Evolutionary conservation across 1,140 invertebrate genomes (phyloP), one percentile per base, ranked within the genome.

Genomic region (Dermatophagoides farinae): DNA sequence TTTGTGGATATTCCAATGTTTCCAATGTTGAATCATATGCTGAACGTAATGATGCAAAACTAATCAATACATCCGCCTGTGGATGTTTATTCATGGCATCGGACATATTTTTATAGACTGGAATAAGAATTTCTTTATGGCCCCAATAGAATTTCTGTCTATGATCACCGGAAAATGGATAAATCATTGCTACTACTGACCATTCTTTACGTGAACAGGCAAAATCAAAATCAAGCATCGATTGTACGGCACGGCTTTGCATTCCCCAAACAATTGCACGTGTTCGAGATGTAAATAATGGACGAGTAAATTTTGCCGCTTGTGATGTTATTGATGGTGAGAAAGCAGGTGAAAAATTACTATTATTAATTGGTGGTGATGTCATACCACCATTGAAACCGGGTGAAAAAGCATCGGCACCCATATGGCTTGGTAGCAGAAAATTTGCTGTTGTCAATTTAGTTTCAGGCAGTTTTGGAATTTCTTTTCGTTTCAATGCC

Each of bases 111-210:
- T 95, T 96, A 74, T 97, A 99, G 1, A 97, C 91, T 63, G 85
- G 85, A 70, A 96, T 84, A 9, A 96, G 79, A 47, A 96, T 84
- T 73, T 99, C 95, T 70, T 97, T 97, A 73, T 98, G 93, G 0
- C 95, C 96, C 86, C 93, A 99, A 70, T 98, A 99, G 75, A 92
- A 99, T 73, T 98, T 98, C 71, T 96, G 91, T 69, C 96, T 96
- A 70, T 98, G 93, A 75, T 98, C 92, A 0, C 92, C 95, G 6
- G 91, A 96, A 71, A 92, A 97, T 5, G 96, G 96, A 75, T 99
- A 98, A 14, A 97, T 89, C 69, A 97, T 87, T 37, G 92, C 93
- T 6, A 88, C 90, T 0, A 98, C 81, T 40, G 78, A 80, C 5
- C 78, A 78, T 66, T 88, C 83, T 60, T 79, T 76, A 64, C 96